Evolutionary conservation across 2,888 invertebrate genomes (phyloP), one percentile per base, ranked within the genome.

Genomic region (Pogonocherus hispidulus): DNA sequence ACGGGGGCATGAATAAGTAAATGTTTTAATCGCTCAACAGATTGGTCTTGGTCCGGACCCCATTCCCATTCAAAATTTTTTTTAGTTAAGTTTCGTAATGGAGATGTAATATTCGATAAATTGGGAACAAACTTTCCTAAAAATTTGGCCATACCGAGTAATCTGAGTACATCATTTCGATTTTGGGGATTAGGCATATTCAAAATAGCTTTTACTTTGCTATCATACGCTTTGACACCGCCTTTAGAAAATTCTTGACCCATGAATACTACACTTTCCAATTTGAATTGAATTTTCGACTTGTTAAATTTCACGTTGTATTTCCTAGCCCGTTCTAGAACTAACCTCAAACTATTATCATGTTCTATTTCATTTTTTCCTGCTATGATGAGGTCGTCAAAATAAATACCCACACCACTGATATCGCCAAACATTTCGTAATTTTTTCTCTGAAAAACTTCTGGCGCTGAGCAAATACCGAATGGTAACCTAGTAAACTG

Each of bases 41-140:
- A 32, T n/a, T 67, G 32, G 51, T 47, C 44, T 5, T 75, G 73
- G 19, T 22, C 16, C 9, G 23, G 8, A 20, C 18, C 49, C 74
- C 75, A 76, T 18, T 46, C 18, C 41, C 52, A 76, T 18, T 22
- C 16, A 5, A 62, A 35, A 51, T 69, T 52, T 14, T 72, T 60
- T 66, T 72, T 71, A 63, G 71, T 27, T 20, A 78, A 56, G 4
- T 69, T 56, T 67, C 76, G 56, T 44, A 76, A 63, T 20, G 75
- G 65, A n/a, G 67, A 54, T 9, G 64, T 69, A 16, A 74, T 27
- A 49, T 68, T 49, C 16, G 74, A 63, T 18, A 77, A 20, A 65
- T 78, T 75, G n/a, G 65, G 68, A 16, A 76, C n/a, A 47, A 16
- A 44, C 11, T 44, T 44, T 4, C 46, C 18, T 8, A 27, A 8